A percentile compares a stretch with the other conserved stretches of the same genome.
These are phyloP conservation scores for Chlorops oryzae DNA, from an alignment of 1,140 invertebrate species.

Conservation along the genomic window DNA sequence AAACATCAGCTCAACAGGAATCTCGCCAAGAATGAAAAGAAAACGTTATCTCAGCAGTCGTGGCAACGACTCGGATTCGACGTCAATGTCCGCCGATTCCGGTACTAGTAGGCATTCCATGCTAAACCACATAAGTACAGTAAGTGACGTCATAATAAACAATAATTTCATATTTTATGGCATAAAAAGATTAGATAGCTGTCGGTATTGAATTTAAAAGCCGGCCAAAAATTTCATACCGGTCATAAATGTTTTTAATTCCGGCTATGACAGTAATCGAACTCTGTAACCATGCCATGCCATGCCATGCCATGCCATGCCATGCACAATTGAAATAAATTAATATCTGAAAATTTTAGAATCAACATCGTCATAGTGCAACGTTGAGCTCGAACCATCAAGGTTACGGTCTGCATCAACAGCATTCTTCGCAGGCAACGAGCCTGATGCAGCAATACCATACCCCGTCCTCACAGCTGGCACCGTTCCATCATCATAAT, in stretches of 20 bases:
- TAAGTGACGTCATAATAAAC: constrained; percentile 21
- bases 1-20: constrained; percentile 40
- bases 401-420: constrained; percentile 21
- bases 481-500: constrained; percentile 8
- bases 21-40: constrained; percentile 38
- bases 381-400: too few species aligned
- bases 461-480: not conserved
- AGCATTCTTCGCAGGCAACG: constrained; percentile 20
- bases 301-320: too few species aligned
- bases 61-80: constrained; percentile 54
- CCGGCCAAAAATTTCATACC: not conserved
- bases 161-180: not conserved
- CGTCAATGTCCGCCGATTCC: constrained; percentile 64
- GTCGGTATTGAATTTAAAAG: too few species aligned
- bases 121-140: constrained; percentile 51
- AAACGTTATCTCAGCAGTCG: constrained; percentile 33
- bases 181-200: too few species aligned
- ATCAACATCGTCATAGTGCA: too few species aligned
- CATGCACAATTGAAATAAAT: too few species aligned
- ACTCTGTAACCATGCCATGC: too few species aligned
- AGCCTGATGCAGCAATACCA: constrained; percentile 21
- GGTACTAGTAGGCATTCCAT: constrained; percentile 57
- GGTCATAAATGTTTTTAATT: not conserved
- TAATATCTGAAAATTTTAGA: too few species aligned
- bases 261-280: too few species aligned